These are phyloP conservation scores for Gallinago paraguaiae DNA, from an alignment of 2,113 vertebrate species.

Conservation along the genomic window DNA sequence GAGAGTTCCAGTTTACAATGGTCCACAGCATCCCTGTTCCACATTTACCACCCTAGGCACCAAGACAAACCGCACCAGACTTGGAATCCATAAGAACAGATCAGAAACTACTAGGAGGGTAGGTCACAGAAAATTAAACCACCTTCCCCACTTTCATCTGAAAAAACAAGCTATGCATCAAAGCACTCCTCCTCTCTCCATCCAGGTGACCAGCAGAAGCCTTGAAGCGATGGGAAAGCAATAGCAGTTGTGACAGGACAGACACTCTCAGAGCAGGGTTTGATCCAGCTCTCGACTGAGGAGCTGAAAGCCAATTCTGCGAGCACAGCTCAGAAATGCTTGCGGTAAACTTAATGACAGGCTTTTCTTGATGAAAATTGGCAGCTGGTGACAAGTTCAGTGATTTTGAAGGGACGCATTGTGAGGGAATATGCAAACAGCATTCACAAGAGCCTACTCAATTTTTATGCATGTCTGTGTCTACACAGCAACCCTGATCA, in stretches of 20 bases:
- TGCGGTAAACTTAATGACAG: neutral
- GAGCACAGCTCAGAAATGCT: neutral
- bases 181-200: neutral
- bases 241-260: neutral
- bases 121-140: neutral
- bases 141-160: neutral
- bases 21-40: neutral
- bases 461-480: neutral
- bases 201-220: neutral
- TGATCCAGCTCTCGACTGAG: neutral
- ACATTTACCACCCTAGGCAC: neutral
- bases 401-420: neutral
- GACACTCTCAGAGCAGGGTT: neutral
- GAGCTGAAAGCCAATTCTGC: neutral
- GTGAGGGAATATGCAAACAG: neutral
- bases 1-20: neutral
- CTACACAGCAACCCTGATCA: neutral
- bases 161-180: neutral
- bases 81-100: neutral
- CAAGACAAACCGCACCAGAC: neutral
- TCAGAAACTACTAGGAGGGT: neutral
- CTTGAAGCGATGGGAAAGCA: neutral
- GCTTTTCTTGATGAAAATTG: constrained; percentile 14
- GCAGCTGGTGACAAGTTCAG: neutral
- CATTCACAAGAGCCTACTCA: neutral